Evolutionary conservation across 2,113 vertebrate genomes (phyloP).

Genomic region (Thunnus thynnus): DNA sequence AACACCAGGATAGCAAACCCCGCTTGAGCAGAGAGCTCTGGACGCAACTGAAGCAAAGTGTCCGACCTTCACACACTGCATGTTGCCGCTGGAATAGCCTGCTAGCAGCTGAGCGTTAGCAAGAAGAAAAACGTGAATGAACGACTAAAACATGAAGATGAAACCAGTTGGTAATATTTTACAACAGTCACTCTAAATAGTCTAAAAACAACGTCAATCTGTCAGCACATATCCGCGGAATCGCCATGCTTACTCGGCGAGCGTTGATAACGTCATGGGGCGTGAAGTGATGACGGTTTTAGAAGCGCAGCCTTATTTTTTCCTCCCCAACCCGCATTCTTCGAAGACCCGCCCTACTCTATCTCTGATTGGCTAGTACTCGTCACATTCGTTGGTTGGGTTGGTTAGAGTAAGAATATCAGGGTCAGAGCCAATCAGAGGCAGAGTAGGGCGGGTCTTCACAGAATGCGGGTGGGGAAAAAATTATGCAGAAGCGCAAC

Average conservation of each 20-base stretch:
- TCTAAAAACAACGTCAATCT: not conserved
- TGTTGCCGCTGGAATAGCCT: constrained; percentile 5
- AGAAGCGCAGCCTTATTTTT: not conserved
- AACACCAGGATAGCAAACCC: not conserved
- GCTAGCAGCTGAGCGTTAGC: not conserved
- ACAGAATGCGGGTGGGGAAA: no score
- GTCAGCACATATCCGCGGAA: accelerated
- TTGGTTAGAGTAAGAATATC: no score
- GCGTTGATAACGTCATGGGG: constrained; percentile 56
- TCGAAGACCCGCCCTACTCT: no score
- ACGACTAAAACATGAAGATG: not conserved
- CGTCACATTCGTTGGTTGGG: no score
- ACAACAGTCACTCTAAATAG: not conserved
- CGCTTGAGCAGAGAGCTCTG: constrained; percentile 13
- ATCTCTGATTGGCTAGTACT: no score
- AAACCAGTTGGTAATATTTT: accelerated
- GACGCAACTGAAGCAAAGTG: constrained; percentile 24
- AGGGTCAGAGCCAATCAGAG: no score
- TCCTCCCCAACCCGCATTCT: no score
- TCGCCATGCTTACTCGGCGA: constrained; percentile 61
- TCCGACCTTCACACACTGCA: constrained; percentile 70
- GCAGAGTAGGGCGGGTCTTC: no score
- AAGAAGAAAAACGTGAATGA: not conserved
- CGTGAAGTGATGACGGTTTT: constrained; percentile 27
- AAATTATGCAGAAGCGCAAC: not conserved